Conservation (phyloP, 1,140 invertebrate species). For the Akabosia matsudoensis region DNA sequence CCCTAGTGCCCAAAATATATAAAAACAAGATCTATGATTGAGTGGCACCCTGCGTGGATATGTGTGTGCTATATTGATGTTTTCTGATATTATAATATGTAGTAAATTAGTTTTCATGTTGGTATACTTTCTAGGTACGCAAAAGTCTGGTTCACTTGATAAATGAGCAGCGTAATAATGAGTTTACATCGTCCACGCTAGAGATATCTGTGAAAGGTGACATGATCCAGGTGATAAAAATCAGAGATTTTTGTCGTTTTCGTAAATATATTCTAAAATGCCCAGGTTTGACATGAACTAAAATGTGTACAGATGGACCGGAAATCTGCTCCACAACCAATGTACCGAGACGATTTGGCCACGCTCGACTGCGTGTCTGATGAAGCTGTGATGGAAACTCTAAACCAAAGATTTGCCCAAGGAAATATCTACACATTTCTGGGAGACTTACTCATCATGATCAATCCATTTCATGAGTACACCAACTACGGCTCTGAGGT, state of each 20-base stretch:
- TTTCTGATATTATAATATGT: too few relatives aligned
- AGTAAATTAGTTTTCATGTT: neutral
- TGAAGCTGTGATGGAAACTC: constrained; percentile 69
- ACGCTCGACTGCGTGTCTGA: constrained; percentile 73
- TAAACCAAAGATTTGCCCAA: constrained; percentile 66
- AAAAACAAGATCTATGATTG: neutral
- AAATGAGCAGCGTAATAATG: constrained; percentile 46
- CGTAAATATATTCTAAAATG: neutral
- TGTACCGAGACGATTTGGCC: constrained; percentile 81
- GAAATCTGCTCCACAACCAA: constrained; percentile 59
- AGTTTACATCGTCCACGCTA: constrained; percentile 49
- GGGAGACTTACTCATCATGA: constrained; percentile 79
- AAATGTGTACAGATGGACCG: constrained; percentile 52
- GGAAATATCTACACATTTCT: constrained; percentile 80
- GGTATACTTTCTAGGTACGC: neutral
- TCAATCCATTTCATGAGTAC: constrained; percentile 76
- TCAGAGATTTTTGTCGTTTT: neutral
- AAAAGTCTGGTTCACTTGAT: constrained; percentile 34
- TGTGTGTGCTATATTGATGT: too few relatives aligned
- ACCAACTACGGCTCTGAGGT: constrained; percentile 68
- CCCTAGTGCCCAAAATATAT: too few relatives aligned
- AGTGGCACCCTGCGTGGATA: too few relatives aligned
- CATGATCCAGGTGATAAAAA: constrained; percentile 28
- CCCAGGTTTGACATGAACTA: neutral
- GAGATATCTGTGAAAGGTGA: constrained; percentile 66